Evolutionary conservation across 1,140 invertebrate species (phyloP).

Genomic region (Diabrotica virgifera): DNA sequence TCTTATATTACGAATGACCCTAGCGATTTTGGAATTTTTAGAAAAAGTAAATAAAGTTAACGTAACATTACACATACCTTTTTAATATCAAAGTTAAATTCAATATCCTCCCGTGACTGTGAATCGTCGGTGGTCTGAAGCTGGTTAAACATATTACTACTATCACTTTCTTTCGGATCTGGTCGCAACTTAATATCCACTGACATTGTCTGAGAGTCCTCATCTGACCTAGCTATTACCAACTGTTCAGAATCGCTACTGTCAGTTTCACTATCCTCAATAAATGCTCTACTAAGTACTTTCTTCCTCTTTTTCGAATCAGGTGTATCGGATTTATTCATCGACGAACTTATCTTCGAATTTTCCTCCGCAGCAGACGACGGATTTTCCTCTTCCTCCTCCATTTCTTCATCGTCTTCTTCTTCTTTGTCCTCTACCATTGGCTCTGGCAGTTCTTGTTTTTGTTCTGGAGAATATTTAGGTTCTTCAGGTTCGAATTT

Average conservation of each 20-base stretch:
- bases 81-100: constrained; percentile 41
- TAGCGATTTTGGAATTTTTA: no score
- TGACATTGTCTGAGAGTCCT: constrained; percentile 43
- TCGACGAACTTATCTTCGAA: constrained; percentile 3
- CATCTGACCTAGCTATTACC: constrained; percentile 52
- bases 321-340: constrained; percentile 24
- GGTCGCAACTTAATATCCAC: constrained; percentile 34
- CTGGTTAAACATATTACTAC: constrained; percentile 34
- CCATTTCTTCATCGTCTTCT: constrained; percentile 4
- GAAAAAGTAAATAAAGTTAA: no score
- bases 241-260: constrained; percentile 71
- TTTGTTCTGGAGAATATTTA: no score
- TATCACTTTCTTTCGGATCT: constrained; percentile 37
- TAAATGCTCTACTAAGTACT: constrained; percentile 49
- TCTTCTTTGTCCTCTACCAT: not conserved
- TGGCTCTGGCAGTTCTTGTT: no score
- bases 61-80: not conserved
- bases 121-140: constrained; percentile 34
- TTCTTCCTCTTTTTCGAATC: constrained; percentile 46
- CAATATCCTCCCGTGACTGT: constrained; percentile 37
- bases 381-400: constrained; percentile 21
- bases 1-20: no score
- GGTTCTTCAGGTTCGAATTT: not conserved
- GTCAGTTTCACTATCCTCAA: constrained; percentile 53
- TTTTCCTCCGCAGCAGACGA: constrained; percentile 4